Percentiles rank a stretch among this genome's conserved stretches.
Evolutionary conservation across 2,797 vertebrate genomes (phyloP).

Genomic region (Dryobates pubescens): DNA sequence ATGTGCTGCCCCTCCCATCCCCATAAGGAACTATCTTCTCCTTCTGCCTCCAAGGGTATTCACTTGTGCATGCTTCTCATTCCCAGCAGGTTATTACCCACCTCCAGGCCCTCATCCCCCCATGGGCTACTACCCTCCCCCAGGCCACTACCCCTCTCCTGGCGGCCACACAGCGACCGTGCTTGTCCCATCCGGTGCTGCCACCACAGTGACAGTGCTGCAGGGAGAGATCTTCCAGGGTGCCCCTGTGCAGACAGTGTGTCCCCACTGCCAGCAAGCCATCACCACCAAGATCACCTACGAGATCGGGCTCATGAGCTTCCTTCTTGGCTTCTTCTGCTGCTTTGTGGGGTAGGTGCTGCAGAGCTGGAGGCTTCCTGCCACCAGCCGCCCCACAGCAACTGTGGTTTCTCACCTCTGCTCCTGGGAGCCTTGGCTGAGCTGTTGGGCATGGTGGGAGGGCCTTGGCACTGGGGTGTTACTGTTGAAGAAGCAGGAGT

Average conservation of each 20-base stretch:
- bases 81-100: slow-evolving; percentile 75
- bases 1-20: too few relatives aligned
- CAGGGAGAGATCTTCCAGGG: slow-evolving; percentile 97
- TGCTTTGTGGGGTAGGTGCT: slow-evolving; percentile 93
- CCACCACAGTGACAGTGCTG: slow-evolving; percentile 94
- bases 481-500: neutral
- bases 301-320: slow-evolving; percentile 95
- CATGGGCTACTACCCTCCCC: slow-evolving; percentile 79
- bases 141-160: slow-evolving; percentile 82
- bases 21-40: fast-evolving
- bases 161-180: slow-evolving; percentile 90
- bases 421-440: neutral
- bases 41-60: fast-evolving
- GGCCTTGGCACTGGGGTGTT: neutral
- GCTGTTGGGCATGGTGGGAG: fast-evolving
- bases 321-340: slow-evolving; percentile 96
- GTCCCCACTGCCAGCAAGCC: slow-evolving; percentile 97
- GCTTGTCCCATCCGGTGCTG: slow-evolving; percentile 86
- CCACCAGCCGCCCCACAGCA: neutral
- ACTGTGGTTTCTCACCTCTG: fast-evolving
- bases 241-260: slow-evolving; percentile 93
- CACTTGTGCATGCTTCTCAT: neutral
- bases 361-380: too few relatives aligned
- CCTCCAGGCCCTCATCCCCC: slow-evolving; percentile 74
- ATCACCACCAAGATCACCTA: slow-evolving; percentile 95